Conservation (phyloP, 2,888 invertebrate genomes). For the Stenchaetothrips biformis region DNA sequence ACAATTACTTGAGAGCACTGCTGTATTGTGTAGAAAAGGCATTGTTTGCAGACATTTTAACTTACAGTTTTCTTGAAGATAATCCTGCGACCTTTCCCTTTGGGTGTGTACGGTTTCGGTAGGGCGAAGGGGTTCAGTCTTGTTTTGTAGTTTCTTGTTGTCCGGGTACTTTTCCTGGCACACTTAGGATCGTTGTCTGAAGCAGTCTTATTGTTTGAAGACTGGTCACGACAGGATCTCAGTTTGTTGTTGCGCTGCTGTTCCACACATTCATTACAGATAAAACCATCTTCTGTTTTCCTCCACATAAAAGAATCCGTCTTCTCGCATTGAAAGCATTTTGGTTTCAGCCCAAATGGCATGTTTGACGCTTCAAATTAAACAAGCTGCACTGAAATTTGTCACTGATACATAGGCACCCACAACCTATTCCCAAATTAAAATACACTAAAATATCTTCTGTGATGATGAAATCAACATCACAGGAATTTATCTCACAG, state of each 20-base stretch:
- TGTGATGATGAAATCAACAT: neutral
- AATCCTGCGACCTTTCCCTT: conserved; percentile 70
- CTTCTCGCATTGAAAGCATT: conserved; percentile 65
- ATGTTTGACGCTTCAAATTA: conserved; percentile 39
- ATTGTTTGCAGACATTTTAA: neutral
- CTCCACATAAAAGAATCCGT: conserved; percentile 72
- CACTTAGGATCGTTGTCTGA: conserved; percentile 43
- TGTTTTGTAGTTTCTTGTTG: conserved; percentile 50
- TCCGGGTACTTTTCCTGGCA: conserved; percentile 55
- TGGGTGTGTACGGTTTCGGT: conserved; percentile 49
- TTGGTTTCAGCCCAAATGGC: conserved; percentile 54
- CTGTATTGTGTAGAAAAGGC: neutral
- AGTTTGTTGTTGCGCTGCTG: conserved; percentile 45
- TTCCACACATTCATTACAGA: conserved; percentile 70
- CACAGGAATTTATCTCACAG: neutral
- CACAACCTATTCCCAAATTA: neutral
- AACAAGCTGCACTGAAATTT: neutral
- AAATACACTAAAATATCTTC: neutral
- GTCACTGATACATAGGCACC: neutral
- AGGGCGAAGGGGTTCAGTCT: conserved; percentile 47
- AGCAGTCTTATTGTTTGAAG: conserved; percentile 39
- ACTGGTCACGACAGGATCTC: conserved; percentile 37
- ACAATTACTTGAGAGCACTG: conserved; percentile 9
- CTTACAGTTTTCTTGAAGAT: conserved; percentile 65
- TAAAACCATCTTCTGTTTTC: conserved; percentile 64